A percentile compares a stretch with the other conserved stretches of the same genome.
Conservation (phyloP, 2,113 vertebrate species). For the Poicephalus gulielmi region DNA sequence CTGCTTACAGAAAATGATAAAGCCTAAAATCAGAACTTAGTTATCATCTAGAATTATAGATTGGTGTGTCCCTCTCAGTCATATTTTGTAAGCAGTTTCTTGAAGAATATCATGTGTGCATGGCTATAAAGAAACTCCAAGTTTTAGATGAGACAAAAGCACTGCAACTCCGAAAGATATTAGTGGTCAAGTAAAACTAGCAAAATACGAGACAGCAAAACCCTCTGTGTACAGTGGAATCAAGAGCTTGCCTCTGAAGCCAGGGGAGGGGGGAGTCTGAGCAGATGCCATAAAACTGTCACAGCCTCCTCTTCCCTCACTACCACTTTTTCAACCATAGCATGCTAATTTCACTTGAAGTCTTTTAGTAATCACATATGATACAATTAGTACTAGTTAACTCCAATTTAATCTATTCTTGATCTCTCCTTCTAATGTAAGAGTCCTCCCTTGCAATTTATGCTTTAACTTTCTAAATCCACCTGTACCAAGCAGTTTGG, state of each 20-base stretch:
- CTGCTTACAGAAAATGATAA: background rate
- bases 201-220: background rate
- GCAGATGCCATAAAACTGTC: background rate
- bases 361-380: background rate
- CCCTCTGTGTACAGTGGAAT: background rate
- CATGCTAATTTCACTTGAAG: background rate
- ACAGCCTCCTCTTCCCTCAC: background rate
- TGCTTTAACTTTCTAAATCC: background rate
- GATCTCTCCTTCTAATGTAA: background rate
- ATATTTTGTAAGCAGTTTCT: background rate
- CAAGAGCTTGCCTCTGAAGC: background rate
- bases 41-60: background rate
- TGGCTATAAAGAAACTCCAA: background rate
- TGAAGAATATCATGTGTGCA: background rate
- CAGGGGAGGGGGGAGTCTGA: accelerated
- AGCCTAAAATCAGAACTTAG: background rate
- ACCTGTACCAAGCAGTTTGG: background rate
- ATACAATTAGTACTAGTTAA: background rate
- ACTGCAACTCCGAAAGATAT: background rate
- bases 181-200: background rate
- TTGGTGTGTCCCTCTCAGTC: background rate
- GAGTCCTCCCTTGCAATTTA: background rate
- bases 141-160: background rate
- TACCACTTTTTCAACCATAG: background rate
- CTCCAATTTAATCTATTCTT: background rate